Base-by-base conservation (phyloP, 2,888 invertebrate species). In the Clepsis dumicolana region DNA sequence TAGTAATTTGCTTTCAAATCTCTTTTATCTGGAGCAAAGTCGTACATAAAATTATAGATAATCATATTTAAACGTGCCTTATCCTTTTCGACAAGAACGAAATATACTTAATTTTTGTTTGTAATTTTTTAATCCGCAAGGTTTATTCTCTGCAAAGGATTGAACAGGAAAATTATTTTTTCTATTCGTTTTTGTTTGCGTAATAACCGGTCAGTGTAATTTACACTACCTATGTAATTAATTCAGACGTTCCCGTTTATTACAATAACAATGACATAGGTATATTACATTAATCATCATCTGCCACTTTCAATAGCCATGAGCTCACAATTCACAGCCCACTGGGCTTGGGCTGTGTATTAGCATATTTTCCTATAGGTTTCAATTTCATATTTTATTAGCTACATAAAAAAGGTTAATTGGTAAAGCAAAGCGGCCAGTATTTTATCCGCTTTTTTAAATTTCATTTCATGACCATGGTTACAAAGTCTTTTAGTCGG, bases 1-100 rank as follows among this genome's bases (percentile, higher is more conserved):
- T 25, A 21, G n/a, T 56, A 64, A 56, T 64, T 64, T 56, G 44
- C 21, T 54, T 29, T 64, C 52, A 38, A 32, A 8, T 25, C 48
- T 21, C 12, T 21, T 48, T 48, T 21, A 48, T 48, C 21, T 21
- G 12, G 48, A 21, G 2, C 7, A 44, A 18, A 1, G 2, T n/a
- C 5, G 16, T n/a, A 1, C 16, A 41, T 7, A 16, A n/a, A n/a
- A 4, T 7, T 41, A 14, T 4, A 44, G 2, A 8, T 44, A 44
- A 7, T 38, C 35, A 12, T 16, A 44, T 44, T 18, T 18, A 44
- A n/a, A 38, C n/a, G 4, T n/a, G 38, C 5, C 5, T 4, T n/a
- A 38, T 2, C n/a, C 4, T 4, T 14, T 38, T n/a, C 35, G n/a
- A n/a, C n/a, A n/a, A n/a, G n/a, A n/a, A n/a, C n/a, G n/a, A n/a